phyloP scores from a whole-genome alignment of 2,797 vertebrate genomes.

The Epinephelus awoara region DNA sequence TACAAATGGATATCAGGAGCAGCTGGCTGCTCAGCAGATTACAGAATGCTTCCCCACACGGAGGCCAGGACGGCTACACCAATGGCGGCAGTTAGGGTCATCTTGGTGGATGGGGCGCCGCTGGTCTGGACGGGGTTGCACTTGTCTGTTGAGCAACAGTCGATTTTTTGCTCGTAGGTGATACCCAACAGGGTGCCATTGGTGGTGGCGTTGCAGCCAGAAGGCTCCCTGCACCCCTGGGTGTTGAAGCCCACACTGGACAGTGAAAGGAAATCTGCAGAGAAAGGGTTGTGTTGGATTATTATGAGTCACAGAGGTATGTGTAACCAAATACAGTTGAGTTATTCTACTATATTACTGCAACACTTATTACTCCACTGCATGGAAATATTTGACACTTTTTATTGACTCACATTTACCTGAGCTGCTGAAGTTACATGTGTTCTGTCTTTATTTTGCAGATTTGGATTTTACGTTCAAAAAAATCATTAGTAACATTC shows the following conservation, averaged over 20 bases:
- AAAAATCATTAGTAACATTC: not conserved
- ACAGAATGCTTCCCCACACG: slow-evolving; percentile 59
- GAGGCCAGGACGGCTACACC: slow-evolving; percentile 64
- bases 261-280: slow-evolving; percentile 54
- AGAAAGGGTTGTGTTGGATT: slow-evolving; percentile 23
- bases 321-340: not conserved
- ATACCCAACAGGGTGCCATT: not conserved
- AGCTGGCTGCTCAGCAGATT: not conserved
- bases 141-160: slow-evolving; percentile 62
- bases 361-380: not conserved
- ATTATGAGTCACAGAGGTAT: not conserved
- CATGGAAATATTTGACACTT: not conserved
- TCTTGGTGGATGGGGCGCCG: slow-evolving; percentile 57
- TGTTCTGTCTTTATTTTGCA: not conserved
- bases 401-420: not conserved
- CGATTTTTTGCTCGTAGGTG: fast-evolving
- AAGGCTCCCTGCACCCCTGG: slow-evolving; percentile 36
- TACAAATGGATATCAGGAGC: not conserved
- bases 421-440: not conserved
- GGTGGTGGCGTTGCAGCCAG: not conserved
- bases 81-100: slow-evolving; percentile 51
- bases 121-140: slow-evolving; percentile 59
- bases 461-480: not conserved
- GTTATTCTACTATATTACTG: not conserved
- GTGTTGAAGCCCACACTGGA: slow-evolving; percentile 55